Percentiles rank a stretch among this genome's conserved stretches.
phyloP scores from a whole-genome alignment of 2,113 vertebrate species.

The Pterophyllum scalare region DNA sequence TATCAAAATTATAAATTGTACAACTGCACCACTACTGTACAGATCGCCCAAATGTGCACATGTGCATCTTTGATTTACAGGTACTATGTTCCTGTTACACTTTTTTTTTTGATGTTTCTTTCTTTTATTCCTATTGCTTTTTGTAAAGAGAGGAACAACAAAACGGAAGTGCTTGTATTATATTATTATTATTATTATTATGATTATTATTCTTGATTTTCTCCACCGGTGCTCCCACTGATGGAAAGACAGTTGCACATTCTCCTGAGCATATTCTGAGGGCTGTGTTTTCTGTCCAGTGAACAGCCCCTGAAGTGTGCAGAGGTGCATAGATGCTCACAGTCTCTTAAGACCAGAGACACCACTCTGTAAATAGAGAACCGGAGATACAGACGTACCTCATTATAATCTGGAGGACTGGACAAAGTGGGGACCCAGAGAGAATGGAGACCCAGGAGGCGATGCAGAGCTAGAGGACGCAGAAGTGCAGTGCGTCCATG shows the following conservation, averaged over 20 bases:
- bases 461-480: conserved; percentile 72
- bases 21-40: conserved; percentile 82
- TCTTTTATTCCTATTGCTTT: conserved; percentile 72
- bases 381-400: conserved; percentile 60
- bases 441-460: conserved; percentile 28
- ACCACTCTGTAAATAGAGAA: conserved; percentile 63
- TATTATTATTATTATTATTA: conserved; percentile 52
- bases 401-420: conserved; percentile 50
- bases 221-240: conserved; percentile 79
- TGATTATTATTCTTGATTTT: conserved; percentile 64
- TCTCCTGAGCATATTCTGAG: conserved; percentile 81
- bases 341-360: conserved; percentile 64
- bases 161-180: conserved; percentile 81
- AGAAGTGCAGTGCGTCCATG: conserved; percentile 67
- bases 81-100: conserved; percentile 75
- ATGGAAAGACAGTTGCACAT: conserved; percentile 82
- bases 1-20: conserved; percentile 81
- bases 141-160: conserved; percentile 79
- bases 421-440: conserved; percentile 43
- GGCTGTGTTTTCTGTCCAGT: conserved; percentile 78
- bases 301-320: conserved; percentile 65
- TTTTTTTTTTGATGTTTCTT: conserved; percentile 64
- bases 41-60: conserved; percentile 82
- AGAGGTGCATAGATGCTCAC: conserved; percentile 47
- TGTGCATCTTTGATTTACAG: conserved; percentile 81